phyloP scores from a whole-genome alignment of 53 echinoderm and acorn worm genomes.

The Echinarachnius parma region DNA sequence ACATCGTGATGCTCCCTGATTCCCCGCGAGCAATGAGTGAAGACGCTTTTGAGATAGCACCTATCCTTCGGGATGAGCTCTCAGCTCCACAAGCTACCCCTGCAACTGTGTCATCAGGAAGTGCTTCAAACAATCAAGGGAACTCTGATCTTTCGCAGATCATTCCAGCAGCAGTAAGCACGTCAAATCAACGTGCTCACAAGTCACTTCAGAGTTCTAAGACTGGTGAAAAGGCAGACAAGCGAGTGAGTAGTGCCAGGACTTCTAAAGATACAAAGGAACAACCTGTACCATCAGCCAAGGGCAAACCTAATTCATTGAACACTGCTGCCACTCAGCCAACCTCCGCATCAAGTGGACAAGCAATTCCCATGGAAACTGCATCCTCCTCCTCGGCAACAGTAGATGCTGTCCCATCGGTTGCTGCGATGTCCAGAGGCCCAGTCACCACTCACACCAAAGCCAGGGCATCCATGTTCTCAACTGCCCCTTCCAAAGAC shows the following conservation, averaged over 20 bases:
- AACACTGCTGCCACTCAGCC: constrained; percentile 2
- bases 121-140: too few relatives aligned
- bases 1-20: constrained; percentile 4
- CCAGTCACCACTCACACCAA: constrained; percentile 2
- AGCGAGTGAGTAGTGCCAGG: too few relatives aligned
- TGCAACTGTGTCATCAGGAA: too few relatives aligned
- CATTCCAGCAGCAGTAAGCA: too few relatives aligned
- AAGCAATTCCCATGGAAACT: not conserved
- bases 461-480: not conserved
- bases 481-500: not conserved
- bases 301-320: not conserved
- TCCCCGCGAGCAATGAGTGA: constrained; percentile 19
- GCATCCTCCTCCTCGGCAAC: too few relatives aligned
- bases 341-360: not conserved
- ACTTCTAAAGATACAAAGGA: too few relatives aligned
- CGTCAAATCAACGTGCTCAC: too few relatives aligned
- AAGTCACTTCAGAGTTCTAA: too few relatives aligned
- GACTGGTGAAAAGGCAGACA: not conserved
- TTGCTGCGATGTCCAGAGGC: too few relatives aligned
- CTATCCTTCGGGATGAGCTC: too few relatives aligned
- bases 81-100: too few relatives aligned
- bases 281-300: constrained; percentile 5
- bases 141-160: too few relatives aligned
- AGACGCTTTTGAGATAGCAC: constrained; percentile 28
- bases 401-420: constrained; percentile 10